Conservation (phyloP, 2,797 vertebrate genomes). For the Miichthys miiuy region DNA sequence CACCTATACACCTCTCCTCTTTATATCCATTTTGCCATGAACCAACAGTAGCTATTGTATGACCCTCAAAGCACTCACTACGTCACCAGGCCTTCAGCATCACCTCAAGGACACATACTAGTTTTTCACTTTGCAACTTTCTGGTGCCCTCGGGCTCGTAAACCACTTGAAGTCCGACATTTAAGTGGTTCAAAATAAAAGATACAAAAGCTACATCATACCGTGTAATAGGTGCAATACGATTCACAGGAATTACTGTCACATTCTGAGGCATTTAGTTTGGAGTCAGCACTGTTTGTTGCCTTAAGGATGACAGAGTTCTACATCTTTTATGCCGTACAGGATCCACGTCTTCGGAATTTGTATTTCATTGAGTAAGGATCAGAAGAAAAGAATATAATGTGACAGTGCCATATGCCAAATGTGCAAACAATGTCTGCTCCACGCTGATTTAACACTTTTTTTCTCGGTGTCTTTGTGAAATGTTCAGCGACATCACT, state of each 20-base stretch:
- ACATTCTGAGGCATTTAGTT: not conserved
- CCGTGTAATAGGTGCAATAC: not conserved
- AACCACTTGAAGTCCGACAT: not conserved
- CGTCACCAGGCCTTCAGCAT: not conserved
- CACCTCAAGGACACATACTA: accelerated
- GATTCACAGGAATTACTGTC: not conserved
- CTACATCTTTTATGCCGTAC: constrained; percentile 12
- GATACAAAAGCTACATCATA: not conserved
- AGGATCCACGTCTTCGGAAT: not conserved
- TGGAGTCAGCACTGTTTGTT: constrained; percentile 6
- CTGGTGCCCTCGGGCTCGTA: not conserved
- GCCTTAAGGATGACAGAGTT: constrained; percentile 18
- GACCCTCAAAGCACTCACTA: not conserved
- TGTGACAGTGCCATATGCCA: constrained; percentile 31
- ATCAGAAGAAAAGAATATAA: constrained; percentile 15
- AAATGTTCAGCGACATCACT: constrained; percentile 28
- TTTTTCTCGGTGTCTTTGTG: constrained; percentile 21
- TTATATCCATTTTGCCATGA: not conserved
- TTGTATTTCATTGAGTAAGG: constrained; percentile 26
- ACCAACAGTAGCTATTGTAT: not conserved
- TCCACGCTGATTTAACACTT: constrained; percentile 34
- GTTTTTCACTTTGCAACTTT: not conserved
- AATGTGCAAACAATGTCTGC: constrained; percentile 39
- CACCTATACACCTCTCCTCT: not conserved
- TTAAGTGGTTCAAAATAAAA: not conserved